Evolutionary conservation across 1,140 invertebrate genomes (phyloP).

Genomic region (Lepidostoma basale): DNA sequence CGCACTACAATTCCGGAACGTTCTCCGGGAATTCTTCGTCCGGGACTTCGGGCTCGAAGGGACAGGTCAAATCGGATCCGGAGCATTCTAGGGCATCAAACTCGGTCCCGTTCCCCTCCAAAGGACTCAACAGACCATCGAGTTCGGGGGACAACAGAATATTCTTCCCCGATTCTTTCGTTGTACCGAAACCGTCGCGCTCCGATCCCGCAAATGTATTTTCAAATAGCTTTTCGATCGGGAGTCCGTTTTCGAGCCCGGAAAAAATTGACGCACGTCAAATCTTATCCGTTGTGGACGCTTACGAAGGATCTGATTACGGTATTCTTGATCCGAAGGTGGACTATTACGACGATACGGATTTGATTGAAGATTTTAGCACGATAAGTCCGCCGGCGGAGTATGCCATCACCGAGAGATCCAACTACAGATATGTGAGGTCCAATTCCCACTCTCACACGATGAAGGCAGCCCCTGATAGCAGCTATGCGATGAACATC

Average conservation of each 20-base stretch:
- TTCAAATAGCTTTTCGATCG: slow-evolving; percentile 42
- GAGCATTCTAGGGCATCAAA: slow-evolving; percentile 41
- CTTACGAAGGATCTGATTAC: slow-evolving; percentile 38
- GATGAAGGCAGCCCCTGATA: slow-evolving; percentile 55
- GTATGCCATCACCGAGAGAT: slow-evolving; percentile 60
- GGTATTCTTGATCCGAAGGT: slow-evolving; percentile 35
- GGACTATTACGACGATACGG: slow-evolving; percentile 41
- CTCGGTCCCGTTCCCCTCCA: not conserved
- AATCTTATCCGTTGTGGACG: slow-evolving; percentile 41
- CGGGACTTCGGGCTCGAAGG: slow-evolving; percentile 57
- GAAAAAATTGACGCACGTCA: slow-evolving; percentile 41
- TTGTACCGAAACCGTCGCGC: slow-evolving; percentile 53
- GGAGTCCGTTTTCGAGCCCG: slow-evolving; percentile 43
- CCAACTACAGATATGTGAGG: slow-evolving; percentile 50
- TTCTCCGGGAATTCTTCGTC: slow-evolving; percentile 59
- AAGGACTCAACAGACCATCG: slow-evolving; percentile 48
- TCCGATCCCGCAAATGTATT: slow-evolving; percentile 46
- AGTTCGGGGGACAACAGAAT: slow-evolving; percentile 56
- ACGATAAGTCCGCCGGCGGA: slow-evolving; percentile 70
- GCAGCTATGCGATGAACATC: slow-evolving; percentile 61
- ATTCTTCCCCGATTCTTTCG: slow-evolving; percentile 58
- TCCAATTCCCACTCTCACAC: slow-evolving; percentile 73
- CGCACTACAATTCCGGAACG: slow-evolving; percentile 50
- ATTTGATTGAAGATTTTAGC: slow-evolving; percentile 57
- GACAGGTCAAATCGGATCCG: slow-evolving; percentile 51